Conservation (phyloP, 2,113 vertebrate genomes). For the Condylura cristata region DNA sequence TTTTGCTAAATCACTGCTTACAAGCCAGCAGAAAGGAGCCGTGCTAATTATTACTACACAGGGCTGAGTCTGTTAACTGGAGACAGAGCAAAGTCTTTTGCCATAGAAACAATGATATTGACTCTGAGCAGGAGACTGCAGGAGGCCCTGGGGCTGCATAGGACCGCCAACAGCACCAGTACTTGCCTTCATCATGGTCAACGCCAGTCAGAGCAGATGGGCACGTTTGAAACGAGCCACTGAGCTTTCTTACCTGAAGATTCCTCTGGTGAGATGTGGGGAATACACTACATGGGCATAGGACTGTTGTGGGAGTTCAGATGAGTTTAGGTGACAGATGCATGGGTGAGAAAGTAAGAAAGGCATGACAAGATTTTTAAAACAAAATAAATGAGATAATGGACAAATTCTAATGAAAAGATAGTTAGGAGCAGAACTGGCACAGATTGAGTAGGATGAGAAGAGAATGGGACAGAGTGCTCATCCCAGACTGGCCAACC, state of each 20-base stretch:
- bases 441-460: not conserved
- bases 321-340: not conserved
- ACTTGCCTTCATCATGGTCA: not conserved
- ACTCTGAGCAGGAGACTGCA: not conserved
- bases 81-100: not conserved
- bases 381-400: too few relatives aligned
- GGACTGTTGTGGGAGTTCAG: not conserved
- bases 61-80: not conserved
- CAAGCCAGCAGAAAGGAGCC: not conserved
- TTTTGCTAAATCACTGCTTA: not conserved
- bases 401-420: not conserved
- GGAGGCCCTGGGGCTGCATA: not conserved
- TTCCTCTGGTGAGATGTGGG: not conserved
- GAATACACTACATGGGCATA: not conserved
- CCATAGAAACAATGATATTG: not conserved
- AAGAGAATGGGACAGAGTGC: not conserved
- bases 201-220: not conserved
- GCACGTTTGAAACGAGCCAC: not conserved
- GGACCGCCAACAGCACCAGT: accelerated
- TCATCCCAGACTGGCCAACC: not conserved
- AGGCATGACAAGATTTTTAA: too few relatives aligned
- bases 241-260: not conserved
- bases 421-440: not conserved
- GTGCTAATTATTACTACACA: not conserved
- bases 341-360: not conserved